Evolutionary conservation across 2,888 invertebrate genomes (phyloP), one percentile per base, ranked within the genome.

Genomic region (Coleophora deauratella): DNA sequence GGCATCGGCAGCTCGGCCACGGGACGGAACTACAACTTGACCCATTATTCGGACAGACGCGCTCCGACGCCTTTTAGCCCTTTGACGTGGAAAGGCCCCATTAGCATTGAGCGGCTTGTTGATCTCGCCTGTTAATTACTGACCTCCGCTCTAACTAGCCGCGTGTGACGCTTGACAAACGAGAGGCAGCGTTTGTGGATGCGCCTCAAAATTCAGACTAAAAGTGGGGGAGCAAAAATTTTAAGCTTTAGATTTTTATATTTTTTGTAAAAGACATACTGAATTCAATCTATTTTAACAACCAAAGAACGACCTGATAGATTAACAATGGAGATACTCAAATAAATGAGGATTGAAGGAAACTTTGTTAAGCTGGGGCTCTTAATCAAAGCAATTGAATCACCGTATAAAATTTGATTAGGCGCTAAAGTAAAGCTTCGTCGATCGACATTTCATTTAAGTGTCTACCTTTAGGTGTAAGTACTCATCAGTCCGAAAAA

Each of bases 11-110:
- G 13, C 33, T 14, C 30, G 15, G 13, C 14, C 11, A 15, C 37
- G 21, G 40, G 35, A 15, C 66, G 66, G 64, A 63, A 66, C 68
- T 72, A 75, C 68, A 64, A 68, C 73, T 74, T 66, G 67, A 68
- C 59, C 77, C 75, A 79, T 82, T 81, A 82, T 81, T 76, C 77
- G 76, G 79, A 76, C 78, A 79, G 80, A 72, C 75, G 69, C 78
- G 80, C 76, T 77, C 72, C 62, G 62, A 78, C 80, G 79, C 80
- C 76, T 79, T 75, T 77, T 72, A 76, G 77, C 76, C 73, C 77
- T 82, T 82, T 84, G 80, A 82, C 81, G 79, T 77, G 66, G 74
- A 78, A 76, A 73, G 71, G 72, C 66, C 75, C 79, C 80, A 84
- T 82, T 84, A 85, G 74, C 77, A 78, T 77, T 65, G 72, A 73